Evolutionary conservation across 1,140 invertebrate genomes (phyloP), one percentile per base, ranked within the genome.

Genomic region (Goniozus legneri): DNA sequence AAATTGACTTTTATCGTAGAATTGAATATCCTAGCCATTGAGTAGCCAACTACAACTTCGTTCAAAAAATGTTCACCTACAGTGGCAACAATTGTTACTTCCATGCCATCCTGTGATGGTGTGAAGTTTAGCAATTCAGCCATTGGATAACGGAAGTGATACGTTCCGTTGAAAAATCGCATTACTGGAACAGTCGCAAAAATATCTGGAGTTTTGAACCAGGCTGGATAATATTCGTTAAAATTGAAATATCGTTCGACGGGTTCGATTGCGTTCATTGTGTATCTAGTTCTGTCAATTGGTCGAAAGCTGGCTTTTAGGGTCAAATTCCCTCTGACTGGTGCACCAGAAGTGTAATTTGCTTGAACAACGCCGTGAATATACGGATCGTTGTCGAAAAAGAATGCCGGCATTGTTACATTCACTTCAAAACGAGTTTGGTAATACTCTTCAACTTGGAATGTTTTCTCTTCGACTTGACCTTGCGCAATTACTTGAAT

Each of bases 391-490:
- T 85, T 88, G 50, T 90, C 88, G 63, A 95, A 87, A 67, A 97
- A 89, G 65, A 95, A 96, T 1, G 92, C 88, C 0, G 92, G 90
- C 84, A 95, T 93, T 0, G 92, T 96, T 0, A 98, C 92, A 73
- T 97, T 97, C 0, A 97, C 93, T 75, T 92, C 90, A 62, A 89
- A 93, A 48, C 90, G 77, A 0, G 89, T 91, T 69, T 95, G 92
- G 77, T 96, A 96, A 73, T 95, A 97, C 77, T 97, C 92, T 73
- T 97, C 92, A 0, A 97, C 92, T 3, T 83, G 67, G 70, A 97
- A 96, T 8, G 80, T 82, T 34, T 89, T 84, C 64, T 92, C 89
- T 68, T 94, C 89, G 33, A 89, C 75, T 73, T 94, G 89, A 20
- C 89, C 87, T 69, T 95, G 86, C 2, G 92, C 94, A 49, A 89